phyloP scores from a whole-genome alignment of 2,113 vertebrate genomes.

The Uria lomvia region DNA sequence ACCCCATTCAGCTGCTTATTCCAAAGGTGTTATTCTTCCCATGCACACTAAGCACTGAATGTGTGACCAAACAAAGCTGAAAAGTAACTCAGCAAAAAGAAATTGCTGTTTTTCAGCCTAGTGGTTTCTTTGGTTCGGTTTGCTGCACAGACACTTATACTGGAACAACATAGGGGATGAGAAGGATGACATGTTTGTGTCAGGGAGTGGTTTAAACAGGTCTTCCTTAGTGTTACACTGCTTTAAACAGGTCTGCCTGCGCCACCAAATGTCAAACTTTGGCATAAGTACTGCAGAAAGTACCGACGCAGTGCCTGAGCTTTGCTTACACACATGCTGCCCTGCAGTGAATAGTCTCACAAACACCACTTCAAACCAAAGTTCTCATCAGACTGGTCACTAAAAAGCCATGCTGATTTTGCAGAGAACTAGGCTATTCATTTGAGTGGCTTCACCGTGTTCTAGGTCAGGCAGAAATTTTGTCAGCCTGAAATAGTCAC shows the following conservation, averaged over 20 bases:
- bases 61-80: background rate
- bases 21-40: background rate
- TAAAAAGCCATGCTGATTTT: background rate
- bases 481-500: background rate
- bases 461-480: constrained; percentile 12
- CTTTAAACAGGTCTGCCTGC: background rate
- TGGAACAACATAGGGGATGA: background rate
- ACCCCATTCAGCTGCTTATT: background rate
- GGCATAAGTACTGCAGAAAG: background rate
- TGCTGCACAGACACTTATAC: background rate
- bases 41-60: background rate
- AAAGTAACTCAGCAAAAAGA: background rate
- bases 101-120: background rate
- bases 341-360: background rate
- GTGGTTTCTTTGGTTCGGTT: background rate
- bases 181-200: background rate
- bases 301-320: background rate
- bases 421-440: background rate
- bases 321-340: background rate
- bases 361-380: constrained; percentile 19
- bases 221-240: background rate
- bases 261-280: constrained; percentile 39
- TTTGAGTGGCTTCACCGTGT: background rate
- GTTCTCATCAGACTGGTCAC: background rate
- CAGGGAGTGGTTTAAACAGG: background rate